Percentiles rank a stretch among this genome's conserved stretches.
phyloP scores from a whole-genome alignment of 2,888 invertebrate species.

The Anthophora plumipes region DNA sequence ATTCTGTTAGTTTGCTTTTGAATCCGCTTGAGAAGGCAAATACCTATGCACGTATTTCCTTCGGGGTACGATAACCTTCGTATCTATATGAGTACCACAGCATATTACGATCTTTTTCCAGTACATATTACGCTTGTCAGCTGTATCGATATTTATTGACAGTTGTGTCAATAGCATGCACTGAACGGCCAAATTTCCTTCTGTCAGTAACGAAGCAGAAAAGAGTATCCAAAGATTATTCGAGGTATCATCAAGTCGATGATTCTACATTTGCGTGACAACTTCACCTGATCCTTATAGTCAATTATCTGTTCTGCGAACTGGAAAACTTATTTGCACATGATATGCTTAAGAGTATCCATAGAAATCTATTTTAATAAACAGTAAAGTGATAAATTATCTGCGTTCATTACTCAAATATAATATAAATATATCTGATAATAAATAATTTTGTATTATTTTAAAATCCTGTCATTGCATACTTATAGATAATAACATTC shows the following conservation, averaged over 20 bases:
- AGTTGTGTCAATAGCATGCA: slow-evolving; percentile 29
- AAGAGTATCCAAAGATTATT: slow-evolving; percentile 16
- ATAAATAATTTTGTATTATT: no score
- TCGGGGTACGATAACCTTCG: not conserved
- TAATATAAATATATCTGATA: no score
- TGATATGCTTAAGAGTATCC: no score
- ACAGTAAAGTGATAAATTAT: no score
- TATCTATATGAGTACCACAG: slow-evolving; percentile 48
- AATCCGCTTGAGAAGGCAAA: not conserved
- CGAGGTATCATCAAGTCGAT: not conserved
- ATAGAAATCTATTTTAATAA: not conserved
- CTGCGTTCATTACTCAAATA: no score
- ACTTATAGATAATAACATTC: no score
- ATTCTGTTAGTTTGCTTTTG: slow-evolving; percentile 1
- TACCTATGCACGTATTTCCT: not conserved
- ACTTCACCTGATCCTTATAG: slow-evolving; percentile 17
- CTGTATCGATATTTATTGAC: slow-evolving; percentile 33
- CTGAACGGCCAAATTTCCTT: slow-evolving; percentile 17
- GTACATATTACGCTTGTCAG: slow-evolving; percentile 27
- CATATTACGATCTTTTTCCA: slow-evolving; percentile 16
- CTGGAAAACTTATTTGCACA: not conserved
- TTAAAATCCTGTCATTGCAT: no score
- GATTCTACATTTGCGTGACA: slow-evolving; percentile 12
- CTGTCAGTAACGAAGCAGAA: slow-evolving; percentile 5
- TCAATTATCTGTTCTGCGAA: not conserved